A percentile compares a stretch with the other conserved stretches of the same genome.
Evolutionary conservation across 1,140 invertebrate species (phyloP).

Genomic region (Antheraea mylitta): DNA sequence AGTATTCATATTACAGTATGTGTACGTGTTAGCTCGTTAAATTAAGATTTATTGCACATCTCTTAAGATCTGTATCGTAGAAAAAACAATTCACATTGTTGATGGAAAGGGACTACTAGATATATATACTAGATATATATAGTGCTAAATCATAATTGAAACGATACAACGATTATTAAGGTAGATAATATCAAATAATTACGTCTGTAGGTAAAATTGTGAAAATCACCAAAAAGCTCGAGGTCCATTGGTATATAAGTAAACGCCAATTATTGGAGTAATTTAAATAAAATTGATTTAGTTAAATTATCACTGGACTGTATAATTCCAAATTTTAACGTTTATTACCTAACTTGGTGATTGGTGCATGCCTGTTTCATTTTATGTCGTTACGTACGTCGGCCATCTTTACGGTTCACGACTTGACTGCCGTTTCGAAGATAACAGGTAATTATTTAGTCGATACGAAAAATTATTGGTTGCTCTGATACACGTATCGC

Average conservation of each 20-base stretch:
- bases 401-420: constrained; percentile 58
- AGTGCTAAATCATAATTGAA: too few species aligned
- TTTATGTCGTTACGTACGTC: constrained; percentile 34
- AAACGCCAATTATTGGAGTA: too few species aligned
- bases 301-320: too few species aligned
- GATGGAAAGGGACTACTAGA: too few species aligned
- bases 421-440: constrained; percentile 57
- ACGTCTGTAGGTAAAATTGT: too few species aligned
- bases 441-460: constrained; percentile 71
- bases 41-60: constrained; percentile 47
- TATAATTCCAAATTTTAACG: too few species aligned
- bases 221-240: too few species aligned
- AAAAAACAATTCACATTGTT: constrained; percentile 44
- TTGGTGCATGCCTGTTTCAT: constrained; percentile 30
- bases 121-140: too few species aligned
- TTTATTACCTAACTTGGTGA: background rate
- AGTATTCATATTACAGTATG: constrained; percentile 45
- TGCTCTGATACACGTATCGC: constrained; percentile 41
- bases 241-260: too few species aligned
- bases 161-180: too few species aligned
- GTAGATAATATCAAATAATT: too few species aligned
- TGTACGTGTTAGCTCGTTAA: constrained; percentile 48
- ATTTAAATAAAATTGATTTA: too few species aligned
- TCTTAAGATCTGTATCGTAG: constrained; percentile 29
- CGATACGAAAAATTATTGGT: constrained; percentile 69